Evolutionary conservation across 2,797 vertebrate genomes (phyloP).

Genomic region (Ciconia nigra): DNA sequence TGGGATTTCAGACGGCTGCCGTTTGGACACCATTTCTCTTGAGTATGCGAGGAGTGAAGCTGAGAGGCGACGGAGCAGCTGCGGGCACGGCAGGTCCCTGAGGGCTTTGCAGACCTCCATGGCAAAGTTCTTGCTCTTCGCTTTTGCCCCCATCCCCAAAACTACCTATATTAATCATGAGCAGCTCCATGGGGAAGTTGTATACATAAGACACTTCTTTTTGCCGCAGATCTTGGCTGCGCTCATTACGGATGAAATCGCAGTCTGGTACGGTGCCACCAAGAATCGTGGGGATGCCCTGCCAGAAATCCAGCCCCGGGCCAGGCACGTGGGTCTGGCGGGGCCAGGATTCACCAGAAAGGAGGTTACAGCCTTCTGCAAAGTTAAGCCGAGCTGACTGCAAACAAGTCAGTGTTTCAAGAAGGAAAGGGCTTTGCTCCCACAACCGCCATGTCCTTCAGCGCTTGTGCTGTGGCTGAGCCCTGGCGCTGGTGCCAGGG

Average conservation of each 20-base stretch:
- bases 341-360: neutral
- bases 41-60: neutral
- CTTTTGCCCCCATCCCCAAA: neutral
- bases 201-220: neutral
- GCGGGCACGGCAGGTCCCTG: accelerated
- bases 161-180: neutral
- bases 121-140: neutral
- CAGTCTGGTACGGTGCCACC: accelerated
- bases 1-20: accelerated
- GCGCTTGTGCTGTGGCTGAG: neutral
- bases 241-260: accelerated
- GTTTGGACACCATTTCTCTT: accelerated
- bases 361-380: neutral
- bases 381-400: neutral
- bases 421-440: neutral
- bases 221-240: neutral
- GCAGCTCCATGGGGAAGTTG: neutral
- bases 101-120: neutral
- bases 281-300: neutral
- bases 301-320: neutral
- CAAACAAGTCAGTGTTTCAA: neutral
- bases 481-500: neutral
- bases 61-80: accelerated
- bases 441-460: accelerated
- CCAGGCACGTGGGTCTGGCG: neutral